Percentiles rank a stretch among this genome's conserved stretches.
Evolutionary conservation across 2,113 vertebrate species (phyloP).

Genomic region (Recurvirostra avosetta): DNA sequence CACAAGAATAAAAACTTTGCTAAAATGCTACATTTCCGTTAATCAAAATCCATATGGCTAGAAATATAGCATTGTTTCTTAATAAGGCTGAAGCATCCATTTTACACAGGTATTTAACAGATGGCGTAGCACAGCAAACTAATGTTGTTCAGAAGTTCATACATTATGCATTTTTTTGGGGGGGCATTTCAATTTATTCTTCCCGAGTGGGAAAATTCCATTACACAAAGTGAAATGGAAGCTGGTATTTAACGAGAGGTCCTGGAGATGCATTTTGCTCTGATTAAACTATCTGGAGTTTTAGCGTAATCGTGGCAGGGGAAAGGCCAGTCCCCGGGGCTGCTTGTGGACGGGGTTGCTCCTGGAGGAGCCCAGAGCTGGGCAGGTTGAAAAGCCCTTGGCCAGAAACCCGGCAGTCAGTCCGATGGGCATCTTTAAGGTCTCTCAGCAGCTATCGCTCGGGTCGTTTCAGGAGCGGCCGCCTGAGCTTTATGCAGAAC

Average conservation of each 20-base stretch:
- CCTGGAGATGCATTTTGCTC: neutral
- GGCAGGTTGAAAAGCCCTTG: neutral
- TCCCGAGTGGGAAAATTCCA: conserved; percentile 51
- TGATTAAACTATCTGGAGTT: neutral
- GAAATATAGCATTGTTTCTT: conserved; percentile 2
- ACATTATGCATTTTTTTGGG: conserved; percentile 31
- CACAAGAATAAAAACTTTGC: neutral
- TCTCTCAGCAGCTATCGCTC: neutral
- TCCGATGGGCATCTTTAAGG: no score
- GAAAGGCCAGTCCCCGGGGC: neutral
- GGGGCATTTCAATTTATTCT: conserved; percentile 36
- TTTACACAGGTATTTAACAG: conserved; percentile 68
- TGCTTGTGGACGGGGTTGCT: neutral
- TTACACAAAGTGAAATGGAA: neutral
- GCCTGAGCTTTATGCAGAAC: neutral
- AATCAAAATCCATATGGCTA: conserved; percentile 42
- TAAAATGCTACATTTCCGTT: conserved; percentile 4
- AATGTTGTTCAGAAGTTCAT: conserved; percentile 46
- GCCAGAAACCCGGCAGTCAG: neutral
- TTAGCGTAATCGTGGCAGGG: neutral
- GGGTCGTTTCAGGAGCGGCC: no score
- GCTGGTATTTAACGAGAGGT: neutral
- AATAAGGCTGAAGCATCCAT: conserved; percentile 57
- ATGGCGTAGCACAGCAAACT: conserved; percentile 51
- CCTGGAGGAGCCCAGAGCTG: neutral